Evolutionary conservation across 2,888 invertebrate genomes (phyloP), one percentile per base, ranked within the genome.

Genomic region (Ditula angustiorana): DNA sequence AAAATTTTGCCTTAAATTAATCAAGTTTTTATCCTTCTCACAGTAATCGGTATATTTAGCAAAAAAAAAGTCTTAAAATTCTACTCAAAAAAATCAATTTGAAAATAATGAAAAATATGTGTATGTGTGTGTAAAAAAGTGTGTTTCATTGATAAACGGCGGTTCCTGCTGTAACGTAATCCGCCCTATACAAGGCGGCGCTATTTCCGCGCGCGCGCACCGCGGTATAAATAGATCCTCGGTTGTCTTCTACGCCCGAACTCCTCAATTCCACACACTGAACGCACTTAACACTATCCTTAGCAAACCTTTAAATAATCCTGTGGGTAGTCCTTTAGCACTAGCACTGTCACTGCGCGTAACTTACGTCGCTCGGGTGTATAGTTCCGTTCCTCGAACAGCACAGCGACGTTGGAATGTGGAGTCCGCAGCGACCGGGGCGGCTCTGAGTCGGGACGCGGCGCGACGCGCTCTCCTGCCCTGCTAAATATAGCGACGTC

Each of bases 351-450:
- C 88, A 83, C 87, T 79, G 72, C 37, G 83, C 90, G 41, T 0
- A 4, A 93, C 93, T 93, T 92, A 94, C 93, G 92, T 93, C 91
- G 92, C 92, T 87, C 90, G 88, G 88, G 88, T 85, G 74, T 88
- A 89, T 83, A 90, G 92, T 92, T 90, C 90, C 87, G 86, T 83
- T 85, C 82, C 78, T 82, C 75, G 82, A 87, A 84, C 90, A 89
- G 89, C 90, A 88, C 89, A 88, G 90, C 92, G 89, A 88, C 92
- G 94, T 94, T 94, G 94, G 94, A 94, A 94, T 95, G 94, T 94
- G 94, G 94, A 94, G 94, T 94, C 94, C 94, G 94, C 95, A 93
- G 93, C 94, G 94, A 94, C 94, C 94, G 93, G 90, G 94, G 94
- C 94, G 94, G 94, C 94, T 95, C 95, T 95, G 94, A 74, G 76